Base-by-base conservation (phyloP, 1,140 invertebrate genomes). In the Venustaconcha ellipsiformis region DNA sequence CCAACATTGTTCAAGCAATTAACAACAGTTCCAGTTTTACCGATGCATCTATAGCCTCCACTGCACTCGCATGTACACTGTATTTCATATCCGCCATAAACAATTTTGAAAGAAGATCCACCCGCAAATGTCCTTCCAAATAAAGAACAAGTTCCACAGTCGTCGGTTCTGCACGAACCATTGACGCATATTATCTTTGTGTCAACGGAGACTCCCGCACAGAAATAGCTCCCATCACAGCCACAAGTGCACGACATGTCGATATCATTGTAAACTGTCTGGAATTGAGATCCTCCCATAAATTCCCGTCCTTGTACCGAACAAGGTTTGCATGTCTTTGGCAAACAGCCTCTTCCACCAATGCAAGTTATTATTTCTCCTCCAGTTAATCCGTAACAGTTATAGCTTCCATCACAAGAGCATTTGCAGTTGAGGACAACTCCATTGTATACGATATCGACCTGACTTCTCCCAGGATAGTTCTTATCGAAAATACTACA, bases 211-310 rank as follows among this genome's bases (percentile, higher is more conserved):
- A 62, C 23, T 0, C 75, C 75, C 56, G 67, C 59, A 58, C 75
- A 77, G 57, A 56, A 77, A 15, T 70, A 58, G 3, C 70, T 60
- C 1, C 75, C 75, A 48, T 77, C 75, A 68, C 75, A 77, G 12
- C 75, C 75, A 62, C 75, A 77, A 5, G 17, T 48, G 37, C 75
- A 77, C n/a, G 64, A 15, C 75, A 77, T 72, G 18, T 62, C 69
- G 14, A 77, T 77, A 11, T 48, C 12, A 30, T 77, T 55, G 30
- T 77, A 77, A 57, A 23, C 58, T 56, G 72, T 63, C 14, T 57
- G 57, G 30, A 77, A 77, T 12, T 58, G 57, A 13, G 57, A 20
- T 56, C 37, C 13, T n/a, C 48, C 58, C 20, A 20, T 63, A 67
- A 63, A 57, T 13, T 23, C n/a, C 14, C 57, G 55, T 14, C 67